These are phyloP conservation scores for Acanthosepion lycidas DNA, from an alignment of 2,888 invertebrate genomes.

Conservation along the genomic window DNA sequence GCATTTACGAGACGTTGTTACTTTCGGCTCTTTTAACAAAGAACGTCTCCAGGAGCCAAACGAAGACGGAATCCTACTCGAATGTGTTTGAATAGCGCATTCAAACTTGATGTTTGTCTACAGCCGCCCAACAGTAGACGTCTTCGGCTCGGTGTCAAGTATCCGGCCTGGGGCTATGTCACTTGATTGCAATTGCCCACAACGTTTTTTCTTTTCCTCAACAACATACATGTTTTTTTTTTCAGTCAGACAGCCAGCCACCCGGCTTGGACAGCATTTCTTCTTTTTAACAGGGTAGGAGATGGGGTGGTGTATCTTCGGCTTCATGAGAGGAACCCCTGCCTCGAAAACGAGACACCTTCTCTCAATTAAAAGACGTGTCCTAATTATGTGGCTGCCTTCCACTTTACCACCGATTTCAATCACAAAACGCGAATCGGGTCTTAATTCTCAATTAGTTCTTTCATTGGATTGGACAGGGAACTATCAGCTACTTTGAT, in stretches of 20 bases:
- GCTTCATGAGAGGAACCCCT: conserved; percentile 7
- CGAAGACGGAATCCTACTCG: neutral
- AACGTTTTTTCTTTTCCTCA: neutral
- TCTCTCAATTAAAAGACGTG: neutral
- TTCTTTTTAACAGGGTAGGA: neutral
- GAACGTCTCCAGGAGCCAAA: neutral
- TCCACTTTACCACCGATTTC: neutral
- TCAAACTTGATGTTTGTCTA: conserved; percentile 1
- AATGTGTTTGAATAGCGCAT: neutral
- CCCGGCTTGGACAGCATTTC: neutral
- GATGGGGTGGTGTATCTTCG: neutral
- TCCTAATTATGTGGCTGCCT: conserved; percentile 33
- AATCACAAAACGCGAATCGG: neutral
- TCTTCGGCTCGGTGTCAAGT: neutral
- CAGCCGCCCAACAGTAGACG: neutral
- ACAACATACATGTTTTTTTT: too few relatives aligned
- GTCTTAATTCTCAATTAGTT: conserved; percentile 11
- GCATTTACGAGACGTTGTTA: neutral
- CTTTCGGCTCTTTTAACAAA: neutral
- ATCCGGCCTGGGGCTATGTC: neutral
- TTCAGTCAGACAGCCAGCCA: neutral
- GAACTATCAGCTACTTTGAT: neutral
- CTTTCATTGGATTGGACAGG: neutral
- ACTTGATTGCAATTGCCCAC: neutral
- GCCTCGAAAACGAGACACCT: neutral